Conservation (phyloP, 2,888 invertebrate genomes). For the Tipula helvola region DNA sequence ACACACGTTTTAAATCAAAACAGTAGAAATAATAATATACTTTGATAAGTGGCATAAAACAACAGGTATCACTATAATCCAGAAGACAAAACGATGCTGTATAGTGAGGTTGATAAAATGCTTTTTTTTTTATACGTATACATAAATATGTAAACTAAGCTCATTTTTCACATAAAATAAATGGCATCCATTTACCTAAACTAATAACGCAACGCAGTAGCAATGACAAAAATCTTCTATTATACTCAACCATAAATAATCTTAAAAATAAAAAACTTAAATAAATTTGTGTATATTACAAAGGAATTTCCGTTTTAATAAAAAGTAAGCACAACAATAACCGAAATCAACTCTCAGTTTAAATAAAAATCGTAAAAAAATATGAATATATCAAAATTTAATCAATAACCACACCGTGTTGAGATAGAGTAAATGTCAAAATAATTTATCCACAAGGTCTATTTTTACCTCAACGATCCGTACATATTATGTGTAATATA, state of each 20-base stretch:
- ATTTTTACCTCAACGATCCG: background rate
- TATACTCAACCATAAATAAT: background rate
- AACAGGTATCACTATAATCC: background rate
- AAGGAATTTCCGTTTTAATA: background rate
- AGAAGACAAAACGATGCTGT: background rate
- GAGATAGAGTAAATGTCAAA: conserved; percentile 4
- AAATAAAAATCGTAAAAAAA: background rate
- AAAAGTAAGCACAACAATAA: background rate
- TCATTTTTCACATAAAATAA: background rate
- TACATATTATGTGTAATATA: background rate
- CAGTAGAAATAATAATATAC: background rate
- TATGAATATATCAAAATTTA: conserved; percentile 4
- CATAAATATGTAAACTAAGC: background rate
- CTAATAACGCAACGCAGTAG: background rate
- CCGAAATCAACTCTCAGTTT: background rate
- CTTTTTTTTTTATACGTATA: background rate
- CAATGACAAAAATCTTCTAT: conserved; percentile 4
- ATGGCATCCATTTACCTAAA: background rate
- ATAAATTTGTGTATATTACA: background rate
- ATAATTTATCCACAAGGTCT: conserved; percentile 4
- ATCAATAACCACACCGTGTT: conserved; percentile 4
- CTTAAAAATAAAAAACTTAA: background rate
- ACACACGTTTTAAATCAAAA: background rate
- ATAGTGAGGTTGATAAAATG: background rate
- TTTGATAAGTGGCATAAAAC: background rate